Conservation (phyloP, 2,888 invertebrate species). For the Torymus auratus region DNA sequence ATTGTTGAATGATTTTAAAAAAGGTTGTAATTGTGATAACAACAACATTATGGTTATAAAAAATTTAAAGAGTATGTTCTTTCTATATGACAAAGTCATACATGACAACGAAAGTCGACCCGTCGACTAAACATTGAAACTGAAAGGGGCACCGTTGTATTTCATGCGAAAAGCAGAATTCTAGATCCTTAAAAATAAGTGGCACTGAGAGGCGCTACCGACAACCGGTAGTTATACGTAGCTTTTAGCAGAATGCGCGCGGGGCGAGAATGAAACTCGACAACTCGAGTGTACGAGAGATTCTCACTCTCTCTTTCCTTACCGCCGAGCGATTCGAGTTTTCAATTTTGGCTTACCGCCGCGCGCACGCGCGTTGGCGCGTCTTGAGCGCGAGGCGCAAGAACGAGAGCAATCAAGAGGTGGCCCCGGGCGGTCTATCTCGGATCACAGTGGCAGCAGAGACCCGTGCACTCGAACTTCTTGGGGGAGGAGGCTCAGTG, state of each 20-base stretch:
- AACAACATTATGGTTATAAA: no score
- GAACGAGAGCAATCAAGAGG: slow-evolving; percentile 36
- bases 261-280: slow-evolving; percentile 44
- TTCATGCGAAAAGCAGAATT: not conserved
- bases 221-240: not conserved
- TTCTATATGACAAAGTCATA: no score
- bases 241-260: slow-evolving; percentile 19
- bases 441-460: slow-evolving; percentile 7
- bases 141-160: no score
- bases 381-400: not conserved
- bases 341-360: slow-evolving; percentile 38
- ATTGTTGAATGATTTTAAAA: no score
- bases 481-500: no score
- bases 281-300: slow-evolving; percentile 47
- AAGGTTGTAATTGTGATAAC: no score
- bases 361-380: slow-evolving; percentile 7
- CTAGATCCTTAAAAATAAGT: slow-evolving; percentile 15
- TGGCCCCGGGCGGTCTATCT: slow-evolving; percentile 34
- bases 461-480: no score
- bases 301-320: slow-evolving; percentile 13
- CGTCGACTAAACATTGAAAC: no score
- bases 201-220: no score
- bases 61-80: no score
- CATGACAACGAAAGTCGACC: no score
- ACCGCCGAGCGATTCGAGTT: slow-evolving; percentile 47